Base-by-base conservation (phyloP, 1,140 invertebrate species). In the Eumeta japonica region DNA sequence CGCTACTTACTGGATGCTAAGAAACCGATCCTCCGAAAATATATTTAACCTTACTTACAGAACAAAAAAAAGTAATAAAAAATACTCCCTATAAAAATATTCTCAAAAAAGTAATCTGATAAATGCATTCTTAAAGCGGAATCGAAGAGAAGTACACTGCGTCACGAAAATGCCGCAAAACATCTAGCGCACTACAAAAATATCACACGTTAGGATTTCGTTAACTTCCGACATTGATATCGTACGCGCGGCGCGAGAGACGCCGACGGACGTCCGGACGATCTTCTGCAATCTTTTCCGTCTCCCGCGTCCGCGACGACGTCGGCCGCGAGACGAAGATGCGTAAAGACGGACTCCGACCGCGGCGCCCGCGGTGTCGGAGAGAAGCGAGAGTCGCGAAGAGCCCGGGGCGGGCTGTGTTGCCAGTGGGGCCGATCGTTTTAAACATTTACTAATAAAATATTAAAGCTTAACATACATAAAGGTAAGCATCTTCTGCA, bases 401-500 rank as follows among this genome's bases (percentile, higher is more conserved):
- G 32, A 31, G 43, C 38, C 39, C 36, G 35, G 37, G 19, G 48
- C 47, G 47, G 47, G 41, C 51, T n/a, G n/a, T n/a, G n/a, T n/a
- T n/a, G n/a, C n/a, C n/a, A n/a, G n/a, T n/a, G n/a, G n/a, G 62
- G 63, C 58, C 63, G 55, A 71, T 67, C n/a, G n/a, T 67, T 62
- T 62, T 71, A 70, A 74, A 74, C 63, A 71, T 74, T 72, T 63
- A 70, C 63, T 74, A 72, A 74, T 74, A 74, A 74, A 74, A 74
- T 74, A 70, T 74, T 74, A 74, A 72, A 74, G 70, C 70, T 72
- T 74, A 74, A 74, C 70, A 74, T 72, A 74, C 63, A 74, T 74
- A 74, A 72, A 74, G 65, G 72, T 74, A 74, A 74, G 70, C 70
- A 70, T 72, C 59, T 74, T n/a, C 70, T 70, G 70, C 70, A 70